A percentile compares a stretch with the other conserved stretches of the same genome.
phyloP scores from a whole-genome alignment of 2,113 vertebrate genomes.

The Rissa tridactyla region DNA sequence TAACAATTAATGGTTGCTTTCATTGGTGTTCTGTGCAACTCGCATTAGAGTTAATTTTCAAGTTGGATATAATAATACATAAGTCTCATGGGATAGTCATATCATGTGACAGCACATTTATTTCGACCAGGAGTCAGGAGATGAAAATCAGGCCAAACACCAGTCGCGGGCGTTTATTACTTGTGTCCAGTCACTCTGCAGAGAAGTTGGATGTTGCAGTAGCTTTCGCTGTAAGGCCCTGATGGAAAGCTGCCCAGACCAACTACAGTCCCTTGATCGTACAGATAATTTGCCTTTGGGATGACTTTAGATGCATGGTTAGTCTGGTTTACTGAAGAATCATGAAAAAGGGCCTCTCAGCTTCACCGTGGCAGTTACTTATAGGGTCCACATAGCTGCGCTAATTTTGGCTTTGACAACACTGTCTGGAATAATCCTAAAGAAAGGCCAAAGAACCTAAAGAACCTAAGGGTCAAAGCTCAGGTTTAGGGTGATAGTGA shows the following conservation, averaged over 20 bases:
- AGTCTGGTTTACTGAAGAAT: conserved; percentile 10
- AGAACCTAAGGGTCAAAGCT: neutral
- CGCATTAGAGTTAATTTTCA: conserved; percentile 41
- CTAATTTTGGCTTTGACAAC: neutral
- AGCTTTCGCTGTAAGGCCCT: neutral
- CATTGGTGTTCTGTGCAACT: conserved; percentile 32
- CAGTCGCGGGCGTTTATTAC: conserved; percentile 11
- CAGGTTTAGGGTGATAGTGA: neutral
- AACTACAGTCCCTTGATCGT: conserved; percentile 1
- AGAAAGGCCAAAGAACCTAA: neutral
- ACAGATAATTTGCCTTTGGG: conserved; percentile 44
- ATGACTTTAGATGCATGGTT: neutral
- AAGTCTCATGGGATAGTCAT: conserved; percentile 33
- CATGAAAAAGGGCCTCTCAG: neutral
- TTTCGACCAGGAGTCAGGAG: conserved; percentile 42
- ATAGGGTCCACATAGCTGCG: neutral
- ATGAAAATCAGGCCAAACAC: conserved; percentile 42
- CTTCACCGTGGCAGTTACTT: neutral
- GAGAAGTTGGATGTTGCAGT: conserved; percentile 20
- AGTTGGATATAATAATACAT: conserved; percentile 45
- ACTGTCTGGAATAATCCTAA: neutral
- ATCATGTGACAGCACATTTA: conserved; percentile 48
- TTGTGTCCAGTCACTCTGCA: conserved; percentile 29
- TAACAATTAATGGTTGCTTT: conserved; percentile 63
- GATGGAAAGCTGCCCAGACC: conserved; percentile 14